A percentile compares a stretch with the other conserved stretches of the same genome.
Conservation (phyloP, 2,888 invertebrate genomes). For the Psococerastis gibbosa region DNA sequence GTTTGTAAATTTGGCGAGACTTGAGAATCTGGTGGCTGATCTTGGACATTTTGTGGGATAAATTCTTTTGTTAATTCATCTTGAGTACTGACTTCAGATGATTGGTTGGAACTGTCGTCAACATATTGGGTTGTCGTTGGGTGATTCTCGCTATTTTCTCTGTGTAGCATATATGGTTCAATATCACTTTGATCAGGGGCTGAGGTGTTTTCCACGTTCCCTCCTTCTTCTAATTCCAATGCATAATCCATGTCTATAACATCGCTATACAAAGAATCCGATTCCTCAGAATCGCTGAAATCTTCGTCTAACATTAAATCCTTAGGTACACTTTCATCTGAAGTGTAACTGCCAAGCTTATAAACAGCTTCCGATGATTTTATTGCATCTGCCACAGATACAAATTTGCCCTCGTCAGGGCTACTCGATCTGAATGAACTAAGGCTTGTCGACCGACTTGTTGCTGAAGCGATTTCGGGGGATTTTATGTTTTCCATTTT, state of each 20-base stretch:
- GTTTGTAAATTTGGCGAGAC: too few species aligned
- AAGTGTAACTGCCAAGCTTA: neutral
- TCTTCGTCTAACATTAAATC: neutral
- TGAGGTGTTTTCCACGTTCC: neutral
- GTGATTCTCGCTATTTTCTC: neutral
- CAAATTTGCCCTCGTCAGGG: neutral
- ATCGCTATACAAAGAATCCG: conserved; percentile 4
- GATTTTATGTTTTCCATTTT: neutral
- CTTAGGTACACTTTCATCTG: neutral
- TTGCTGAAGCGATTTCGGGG: neutral
- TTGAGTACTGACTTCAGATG: neutral
- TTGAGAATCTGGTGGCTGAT: too few species aligned
- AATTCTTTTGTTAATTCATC: neutral
- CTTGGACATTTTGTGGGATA: neutral
- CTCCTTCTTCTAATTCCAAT: neutral
- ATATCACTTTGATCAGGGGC: neutral
- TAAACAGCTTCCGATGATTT: neutral
- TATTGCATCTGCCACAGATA: neutral
- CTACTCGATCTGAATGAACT: neutral
- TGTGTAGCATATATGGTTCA: neutral
- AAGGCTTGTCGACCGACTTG: conserved; percentile 1
- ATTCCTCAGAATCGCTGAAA: conserved; percentile 4
- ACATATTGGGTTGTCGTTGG: neutral
- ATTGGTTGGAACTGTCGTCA: neutral
- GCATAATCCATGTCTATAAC: neutral